These are phyloP conservation scores for Acholoe squamosa DNA, from an alignment of 2,888 invertebrate genomes.

Conservation along the genomic window DNA sequence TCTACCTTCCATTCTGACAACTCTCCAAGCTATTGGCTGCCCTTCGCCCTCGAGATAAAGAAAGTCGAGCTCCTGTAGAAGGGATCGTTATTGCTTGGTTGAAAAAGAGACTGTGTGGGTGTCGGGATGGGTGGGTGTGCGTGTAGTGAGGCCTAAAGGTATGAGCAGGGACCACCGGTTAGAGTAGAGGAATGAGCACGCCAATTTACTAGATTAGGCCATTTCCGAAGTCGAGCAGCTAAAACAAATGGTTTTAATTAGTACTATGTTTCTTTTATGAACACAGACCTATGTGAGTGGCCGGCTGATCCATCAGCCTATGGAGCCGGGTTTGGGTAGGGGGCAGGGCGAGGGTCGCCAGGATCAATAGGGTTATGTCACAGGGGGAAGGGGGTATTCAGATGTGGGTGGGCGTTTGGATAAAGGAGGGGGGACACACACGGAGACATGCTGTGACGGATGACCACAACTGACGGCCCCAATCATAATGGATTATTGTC, in stretches of 20 bases:
- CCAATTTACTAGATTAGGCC: constrained; percentile 59
- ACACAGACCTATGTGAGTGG: constrained; percentile 37
- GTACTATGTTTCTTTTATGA: constrained; percentile 44
- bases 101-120: background rate
- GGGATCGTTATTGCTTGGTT: background rate
- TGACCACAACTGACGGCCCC: background rate
- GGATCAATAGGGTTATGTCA: background rate
- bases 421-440: background rate
- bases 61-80: background rate
- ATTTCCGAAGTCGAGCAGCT: constrained; percentile 16
- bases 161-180: background rate
- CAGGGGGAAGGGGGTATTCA: background rate
- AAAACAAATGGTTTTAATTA: constrained; percentile 59
- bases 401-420: background rate
- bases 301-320: constrained; percentile 21
- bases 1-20: background rate
- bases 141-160: background rate
- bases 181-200: background rate
- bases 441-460: background rate
- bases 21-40: background rate
- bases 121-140: background rate
- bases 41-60: background rate
- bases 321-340: constrained; percentile 2
- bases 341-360: background rate
- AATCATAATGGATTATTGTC: constrained; percentile 6